phyloP scores from a whole-genome alignment of 1,140 invertebrate species.

The Melanaphis sacchari region DNA sequence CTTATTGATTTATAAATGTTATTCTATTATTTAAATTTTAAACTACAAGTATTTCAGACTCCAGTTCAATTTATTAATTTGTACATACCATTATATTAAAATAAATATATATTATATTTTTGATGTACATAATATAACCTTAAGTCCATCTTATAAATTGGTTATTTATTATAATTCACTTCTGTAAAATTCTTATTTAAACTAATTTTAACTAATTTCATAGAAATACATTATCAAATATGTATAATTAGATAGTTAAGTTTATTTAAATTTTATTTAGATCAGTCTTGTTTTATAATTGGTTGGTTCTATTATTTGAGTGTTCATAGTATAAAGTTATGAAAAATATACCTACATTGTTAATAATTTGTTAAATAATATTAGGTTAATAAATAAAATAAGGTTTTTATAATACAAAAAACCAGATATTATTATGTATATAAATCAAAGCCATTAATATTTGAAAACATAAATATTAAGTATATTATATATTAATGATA shows the following conservation, averaged over 20 bases:
- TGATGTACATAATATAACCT: neutral
- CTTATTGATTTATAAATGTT: neutral
- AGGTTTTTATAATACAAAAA: neutral
- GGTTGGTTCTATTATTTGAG: neutral
- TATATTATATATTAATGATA: neutral
- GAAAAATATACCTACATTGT: neutral
- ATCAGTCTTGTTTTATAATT: neutral
- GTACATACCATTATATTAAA: neutral
- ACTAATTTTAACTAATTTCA: neutral
- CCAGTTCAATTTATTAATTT: neutral
- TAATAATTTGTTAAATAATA: neutral
- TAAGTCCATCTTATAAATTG: neutral
- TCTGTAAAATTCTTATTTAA: neutral
- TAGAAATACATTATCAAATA: neutral
- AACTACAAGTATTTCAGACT: neutral
- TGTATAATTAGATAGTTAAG: neutral
- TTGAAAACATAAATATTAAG: neutral
- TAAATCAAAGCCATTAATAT: constrained; percentile 6
- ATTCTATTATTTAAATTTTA: neutral
- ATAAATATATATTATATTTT: neutral
- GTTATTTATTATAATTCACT: neutral
- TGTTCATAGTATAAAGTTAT: neutral
- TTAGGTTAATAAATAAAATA: neutral
- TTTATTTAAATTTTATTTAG: neutral
- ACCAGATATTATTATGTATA: neutral